phyloP scores from a whole-genome alignment of 2,113 vertebrate genomes.

The Mystacornis crossleyi region DNA sequence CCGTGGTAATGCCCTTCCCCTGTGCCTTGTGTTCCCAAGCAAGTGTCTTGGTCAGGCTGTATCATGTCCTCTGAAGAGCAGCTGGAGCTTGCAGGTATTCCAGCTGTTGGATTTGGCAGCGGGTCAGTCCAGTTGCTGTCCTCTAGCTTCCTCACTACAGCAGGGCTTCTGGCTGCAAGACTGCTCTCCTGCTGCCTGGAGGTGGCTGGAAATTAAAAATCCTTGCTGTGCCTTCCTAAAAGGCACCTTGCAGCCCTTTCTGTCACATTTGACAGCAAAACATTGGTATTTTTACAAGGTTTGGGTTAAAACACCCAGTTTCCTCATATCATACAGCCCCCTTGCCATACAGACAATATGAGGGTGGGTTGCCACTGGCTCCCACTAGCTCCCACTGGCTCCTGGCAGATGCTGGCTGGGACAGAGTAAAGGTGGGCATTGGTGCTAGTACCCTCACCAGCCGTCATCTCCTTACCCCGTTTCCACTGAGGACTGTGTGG shows the following conservation, averaged over 20 bases:
- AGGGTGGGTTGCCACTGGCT: background rate
- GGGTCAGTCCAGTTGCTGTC: background rate
- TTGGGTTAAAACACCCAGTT: background rate
- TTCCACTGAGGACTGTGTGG: background rate
- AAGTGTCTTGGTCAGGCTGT: background rate
- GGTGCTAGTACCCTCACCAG: background rate
- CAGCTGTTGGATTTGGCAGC: background rate
- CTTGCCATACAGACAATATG: background rate
- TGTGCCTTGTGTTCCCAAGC: background rate
- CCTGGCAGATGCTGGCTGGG: background rate
- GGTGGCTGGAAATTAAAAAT: background rate
- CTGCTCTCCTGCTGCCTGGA: background rate
- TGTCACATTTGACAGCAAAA: background rate
- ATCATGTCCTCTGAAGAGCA: background rate
- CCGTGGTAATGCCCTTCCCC: background rate
- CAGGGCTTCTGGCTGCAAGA: background rate
- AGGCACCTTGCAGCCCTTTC: background rate
- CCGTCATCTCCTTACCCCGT: accelerated
- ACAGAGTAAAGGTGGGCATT: accelerated
- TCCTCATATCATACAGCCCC: accelerated
- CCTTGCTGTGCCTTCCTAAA: background rate
- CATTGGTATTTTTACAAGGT: background rate
- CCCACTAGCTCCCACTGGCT: background rate
- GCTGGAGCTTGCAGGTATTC: background rate
- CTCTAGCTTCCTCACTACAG: background rate